Conservation (phyloP, 1,140 invertebrate species). For the Drosophila sulfurigaster region DNA sequence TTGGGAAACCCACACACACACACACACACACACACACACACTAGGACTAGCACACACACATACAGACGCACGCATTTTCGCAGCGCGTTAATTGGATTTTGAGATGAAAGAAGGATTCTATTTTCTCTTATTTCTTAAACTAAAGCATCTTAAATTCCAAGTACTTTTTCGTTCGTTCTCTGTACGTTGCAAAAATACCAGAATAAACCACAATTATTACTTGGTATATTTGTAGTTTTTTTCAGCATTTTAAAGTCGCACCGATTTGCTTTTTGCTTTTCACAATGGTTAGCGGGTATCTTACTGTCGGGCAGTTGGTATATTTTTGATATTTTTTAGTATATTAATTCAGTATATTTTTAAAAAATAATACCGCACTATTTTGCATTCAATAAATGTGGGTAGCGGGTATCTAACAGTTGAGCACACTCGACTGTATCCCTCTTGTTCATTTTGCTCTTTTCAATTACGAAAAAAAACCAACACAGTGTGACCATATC, state of each 20-base stretch:
- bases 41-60: neutral
- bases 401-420: too few species aligned
- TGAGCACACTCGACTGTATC: too few species aligned
- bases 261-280: neutral
- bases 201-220: too few species aligned
- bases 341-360: too few species aligned
- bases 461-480: neutral
- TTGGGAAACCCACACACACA: slow-evolving; percentile 34
- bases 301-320: too few species aligned
- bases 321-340: too few species aligned
- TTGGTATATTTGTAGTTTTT: too few species aligned
- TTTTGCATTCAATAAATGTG: too few species aligned
- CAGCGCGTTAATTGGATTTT: slow-evolving; percentile 70
- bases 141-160: slow-evolving; percentile 36
- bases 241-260: too few species aligned
- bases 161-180: neutral
- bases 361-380: too few species aligned
- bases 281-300: too few species aligned
- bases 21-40: slow-evolving; percentile 7
- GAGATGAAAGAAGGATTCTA: slow-evolving; percentile 29
- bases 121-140: slow-evolving; percentile 13
- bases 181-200: too few species aligned
- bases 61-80: slow-evolving; percentile 5
- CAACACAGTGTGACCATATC: neutral
- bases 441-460: neutral